Conservation (phyloP, 2,888 invertebrate species). For the Machimus atricapillus region DNA sequence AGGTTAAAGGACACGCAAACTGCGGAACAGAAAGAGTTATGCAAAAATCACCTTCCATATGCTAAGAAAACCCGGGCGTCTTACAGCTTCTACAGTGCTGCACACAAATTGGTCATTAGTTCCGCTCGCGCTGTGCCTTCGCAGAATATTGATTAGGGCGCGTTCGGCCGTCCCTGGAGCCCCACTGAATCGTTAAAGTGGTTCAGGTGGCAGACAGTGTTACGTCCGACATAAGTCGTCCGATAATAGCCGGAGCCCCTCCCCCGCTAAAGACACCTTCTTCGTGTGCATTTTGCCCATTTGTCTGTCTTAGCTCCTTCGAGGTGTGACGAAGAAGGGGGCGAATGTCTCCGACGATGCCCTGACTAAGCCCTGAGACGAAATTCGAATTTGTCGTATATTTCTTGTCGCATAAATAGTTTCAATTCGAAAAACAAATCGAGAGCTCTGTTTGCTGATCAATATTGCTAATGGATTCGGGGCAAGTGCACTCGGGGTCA, state of each 20-base stretch:
- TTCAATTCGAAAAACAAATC: not conserved
- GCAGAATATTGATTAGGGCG: constrained; percentile 2
- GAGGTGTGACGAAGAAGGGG: not conserved
- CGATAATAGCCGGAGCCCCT: not conserved
- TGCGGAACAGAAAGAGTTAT: not conserved
- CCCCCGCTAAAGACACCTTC: not conserved
- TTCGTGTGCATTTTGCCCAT: constrained; percentile 6
- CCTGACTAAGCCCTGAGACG: not conserved
- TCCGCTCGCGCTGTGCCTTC: constrained; percentile 4
- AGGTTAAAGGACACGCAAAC: constrained; percentile 20
- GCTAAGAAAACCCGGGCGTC: not conserved
- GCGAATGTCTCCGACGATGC: not conserved
- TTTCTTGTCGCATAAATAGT: not conserved
- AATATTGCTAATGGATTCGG: not conserved
- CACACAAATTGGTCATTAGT: constrained; percentile 18
- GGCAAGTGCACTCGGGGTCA: not conserved
- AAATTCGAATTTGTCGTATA: not conserved
- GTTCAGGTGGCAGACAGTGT: not conserved
- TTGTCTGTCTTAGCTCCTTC: not conserved
- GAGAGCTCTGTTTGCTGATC: not conserved
- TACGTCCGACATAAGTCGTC: not conserved
- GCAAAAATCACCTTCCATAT: not conserved
- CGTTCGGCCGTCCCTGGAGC: not conserved
- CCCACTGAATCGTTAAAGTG: not conserved
- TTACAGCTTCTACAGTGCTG: not conserved